These are phyloP conservation scores for Asbolus verrucosus DNA, from an alignment of 1,140 invertebrate genomes.

Conservation along the genomic window DNA sequence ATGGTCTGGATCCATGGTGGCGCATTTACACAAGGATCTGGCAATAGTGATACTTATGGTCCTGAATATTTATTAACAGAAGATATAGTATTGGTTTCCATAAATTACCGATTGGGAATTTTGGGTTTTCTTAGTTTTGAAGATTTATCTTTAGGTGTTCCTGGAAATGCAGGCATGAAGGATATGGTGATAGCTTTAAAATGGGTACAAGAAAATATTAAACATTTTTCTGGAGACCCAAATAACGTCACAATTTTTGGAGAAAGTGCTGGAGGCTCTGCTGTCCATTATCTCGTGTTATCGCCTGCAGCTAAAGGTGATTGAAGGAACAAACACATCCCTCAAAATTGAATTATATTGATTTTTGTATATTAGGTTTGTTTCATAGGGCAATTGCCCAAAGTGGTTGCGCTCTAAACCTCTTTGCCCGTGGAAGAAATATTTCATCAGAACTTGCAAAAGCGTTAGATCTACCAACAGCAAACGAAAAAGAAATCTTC, in stretches of 20 bases:
- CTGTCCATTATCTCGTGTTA: slow-evolving; percentile 51
- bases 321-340: neutral
- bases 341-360: neutral
- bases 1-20: slow-evolving; percentile 78
- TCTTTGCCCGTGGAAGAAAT: slow-evolving; percentile 53
- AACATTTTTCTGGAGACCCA: slow-evolving; percentile 66
- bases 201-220: slow-evolving; percentile 70
- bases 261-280: slow-evolving; percentile 65
- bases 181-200: slow-evolving; percentile 70
- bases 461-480: neutral
- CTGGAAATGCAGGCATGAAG: slow-evolving; percentile 72
- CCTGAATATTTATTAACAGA: slow-evolving; percentile 74
- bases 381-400: slow-evolving; percentile 72
- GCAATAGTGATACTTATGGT: slow-evolving; percentile 67
- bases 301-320: slow-evolving; percentile 53
- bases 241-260: slow-evolving; percentile 64
- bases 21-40: slow-evolving; percentile 70
- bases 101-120: slow-evolving; percentile 65
- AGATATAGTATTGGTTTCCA: slow-evolving; percentile 65
- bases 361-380: slow-evolving; percentile 52
- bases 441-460: neutral
- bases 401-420: slow-evolving; percentile 67
- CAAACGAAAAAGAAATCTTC: slow-evolving; percentile 51
- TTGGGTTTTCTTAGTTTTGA: slow-evolving; percentile 56
- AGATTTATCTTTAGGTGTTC: slow-evolving; percentile 61